phyloP scores from a whole-genome alignment of 2,113 vertebrate species.

The Oryzias javanicus region DNA sequence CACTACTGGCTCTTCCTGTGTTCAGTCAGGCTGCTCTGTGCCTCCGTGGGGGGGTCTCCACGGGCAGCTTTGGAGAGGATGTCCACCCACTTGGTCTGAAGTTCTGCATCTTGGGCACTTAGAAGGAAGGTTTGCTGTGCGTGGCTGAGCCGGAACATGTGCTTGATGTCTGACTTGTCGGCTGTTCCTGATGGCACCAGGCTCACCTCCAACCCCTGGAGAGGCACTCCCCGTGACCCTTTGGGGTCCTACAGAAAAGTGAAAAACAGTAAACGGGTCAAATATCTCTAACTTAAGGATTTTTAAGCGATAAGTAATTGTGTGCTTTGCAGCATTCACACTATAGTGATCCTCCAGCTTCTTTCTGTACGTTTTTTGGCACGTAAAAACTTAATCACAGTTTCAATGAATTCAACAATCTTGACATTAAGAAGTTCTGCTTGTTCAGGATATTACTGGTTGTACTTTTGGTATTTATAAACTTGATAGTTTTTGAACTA shows the following conservation, averaged over 20 bases:
- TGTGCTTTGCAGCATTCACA: too few species aligned
- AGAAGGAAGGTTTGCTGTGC: conserved; percentile 82
- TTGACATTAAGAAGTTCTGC: too few species aligned
- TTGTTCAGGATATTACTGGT: too few species aligned
- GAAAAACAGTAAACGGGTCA: neutral
- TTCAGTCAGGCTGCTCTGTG: conserved; percentile 55
- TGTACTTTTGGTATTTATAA: too few species aligned
- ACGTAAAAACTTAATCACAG: too few species aligned
- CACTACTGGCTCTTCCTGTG: conserved; percentile 72
- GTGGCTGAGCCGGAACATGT: conserved; percentile 81
- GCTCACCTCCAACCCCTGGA: conserved; percentile 82
- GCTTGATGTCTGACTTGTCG: conserved; percentile 78
- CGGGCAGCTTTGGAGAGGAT: conserved; percentile 77
- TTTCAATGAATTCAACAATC: too few species aligned
- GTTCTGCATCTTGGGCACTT: conserved; percentile 80
- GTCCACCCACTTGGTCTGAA: conserved; percentile 83
- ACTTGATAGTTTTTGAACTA: too few species aligned
- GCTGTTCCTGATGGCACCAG: conserved; percentile 34
- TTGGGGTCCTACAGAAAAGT: conserved; percentile 73
- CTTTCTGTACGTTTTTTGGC: too few species aligned
- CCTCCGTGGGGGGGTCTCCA: conserved; percentile 62
- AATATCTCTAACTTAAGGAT: neutral
- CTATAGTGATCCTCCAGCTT: too few species aligned
- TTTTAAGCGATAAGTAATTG: too few species aligned
- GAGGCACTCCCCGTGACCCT: conserved; percentile 69